Evolutionary conservation across 2,113 vertebrate species (phyloP).

Genomic region (Jaculus jaculus): DNA sequence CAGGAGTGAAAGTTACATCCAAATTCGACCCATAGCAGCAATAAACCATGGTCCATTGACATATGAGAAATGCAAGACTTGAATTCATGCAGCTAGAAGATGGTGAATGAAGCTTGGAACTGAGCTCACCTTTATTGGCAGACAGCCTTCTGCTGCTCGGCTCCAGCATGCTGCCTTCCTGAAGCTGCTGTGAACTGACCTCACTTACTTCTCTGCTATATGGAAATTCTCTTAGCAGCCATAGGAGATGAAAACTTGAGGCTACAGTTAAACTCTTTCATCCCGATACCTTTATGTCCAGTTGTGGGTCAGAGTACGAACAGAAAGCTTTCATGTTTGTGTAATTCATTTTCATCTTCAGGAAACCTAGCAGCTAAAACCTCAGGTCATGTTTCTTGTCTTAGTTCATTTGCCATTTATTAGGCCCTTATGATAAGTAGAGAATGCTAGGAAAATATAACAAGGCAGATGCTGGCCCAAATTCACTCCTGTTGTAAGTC

Average conservation of each 20-base stretch:
- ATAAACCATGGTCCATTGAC: neutral
- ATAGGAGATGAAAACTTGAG: neutral
- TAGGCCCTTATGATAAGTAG: neutral
- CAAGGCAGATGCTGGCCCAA: neutral
- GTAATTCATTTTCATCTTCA: neutral
- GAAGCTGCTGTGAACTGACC: fast-evolving
- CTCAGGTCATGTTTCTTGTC: neutral
- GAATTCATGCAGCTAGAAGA: neutral
- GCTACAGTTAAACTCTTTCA: constrained; percentile 7
- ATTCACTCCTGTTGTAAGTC: constrained; percentile 20
- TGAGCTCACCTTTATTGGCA: neutral
- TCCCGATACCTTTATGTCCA: neutral
- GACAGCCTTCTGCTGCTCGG: neutral
- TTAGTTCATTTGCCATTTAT: constrained; percentile 41
- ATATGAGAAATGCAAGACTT: neutral
- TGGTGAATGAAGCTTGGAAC: neutral
- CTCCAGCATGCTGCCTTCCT: neutral
- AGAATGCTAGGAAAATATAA: constrained; percentile 37
- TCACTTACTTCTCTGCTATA: neutral
- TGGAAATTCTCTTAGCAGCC: neutral
- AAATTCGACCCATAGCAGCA: neutral
- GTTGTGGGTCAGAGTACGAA: neutral
- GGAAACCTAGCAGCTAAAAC: constrained; percentile 16
- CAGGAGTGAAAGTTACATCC: too few relatives aligned
- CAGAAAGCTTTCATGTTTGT: neutral